A percentile compares a stretch with the other conserved stretches of the same genome.
Conservation (phyloP, 2,888 invertebrate species). For the Heliconius erato region DNA sequence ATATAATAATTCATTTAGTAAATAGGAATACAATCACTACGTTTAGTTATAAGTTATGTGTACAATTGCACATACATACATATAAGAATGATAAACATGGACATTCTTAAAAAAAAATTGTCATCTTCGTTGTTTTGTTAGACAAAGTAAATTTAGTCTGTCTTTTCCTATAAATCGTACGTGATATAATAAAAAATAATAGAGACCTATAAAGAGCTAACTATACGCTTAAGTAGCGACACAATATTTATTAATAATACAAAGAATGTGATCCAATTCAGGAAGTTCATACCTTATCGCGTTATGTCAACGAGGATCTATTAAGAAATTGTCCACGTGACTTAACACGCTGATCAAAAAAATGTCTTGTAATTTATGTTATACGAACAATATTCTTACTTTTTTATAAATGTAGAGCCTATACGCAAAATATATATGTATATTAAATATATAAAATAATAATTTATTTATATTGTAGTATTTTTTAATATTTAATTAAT, state of each 20-base stretch:
- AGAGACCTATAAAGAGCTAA: not conserved
- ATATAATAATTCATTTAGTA: not conserved
- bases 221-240: not conserved
- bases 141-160: no score
- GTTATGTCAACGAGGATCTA: slow-evolving; percentile 45
- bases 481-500: not conserved
- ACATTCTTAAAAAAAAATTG: not conserved
- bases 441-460: no score
- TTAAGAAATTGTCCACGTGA: slow-evolving; percentile 35
- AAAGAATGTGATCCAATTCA: slow-evolving; percentile 37
- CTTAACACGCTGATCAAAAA: slow-evolving; percentile 32
- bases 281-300: slow-evolving; percentile 43
- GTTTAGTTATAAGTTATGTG: not conserved
- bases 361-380: not conserved
- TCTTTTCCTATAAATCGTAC: no score
- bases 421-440: not conserved
- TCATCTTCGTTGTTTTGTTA: not conserved
- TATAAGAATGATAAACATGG: not conserved
- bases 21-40: no score
- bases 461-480: not conserved
- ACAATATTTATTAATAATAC: slow-evolving; percentile 28
- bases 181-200: no score
- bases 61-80: not conserved
- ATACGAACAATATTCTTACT: not conserved
- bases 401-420: not conserved